A percentile compares a stretch with the other conserved stretches of the same genome.
Evolutionary conservation across 2,113 vertebrate species (phyloP).

Genomic region (Acrocephalus arundinaceus): DNA sequence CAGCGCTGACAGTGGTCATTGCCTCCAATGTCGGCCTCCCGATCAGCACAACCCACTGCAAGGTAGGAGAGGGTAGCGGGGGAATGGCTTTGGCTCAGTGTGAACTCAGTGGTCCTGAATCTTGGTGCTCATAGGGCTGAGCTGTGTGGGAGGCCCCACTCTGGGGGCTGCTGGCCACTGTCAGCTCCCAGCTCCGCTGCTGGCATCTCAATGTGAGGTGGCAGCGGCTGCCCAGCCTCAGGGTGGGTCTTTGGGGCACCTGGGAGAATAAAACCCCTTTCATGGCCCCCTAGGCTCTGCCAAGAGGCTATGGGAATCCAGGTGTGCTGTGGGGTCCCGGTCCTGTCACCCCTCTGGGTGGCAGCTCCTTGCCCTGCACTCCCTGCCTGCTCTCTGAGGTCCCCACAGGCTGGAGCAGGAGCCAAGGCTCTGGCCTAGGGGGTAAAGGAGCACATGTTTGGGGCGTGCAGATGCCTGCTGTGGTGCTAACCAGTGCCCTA

Average conservation of each 20-base stretch:
- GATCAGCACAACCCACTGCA: conserved; percentile 97
- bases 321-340: fast-evolving
- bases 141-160: not conserved
- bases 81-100: fast-evolving
- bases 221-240: fast-evolving
- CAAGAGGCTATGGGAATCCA: not conserved
- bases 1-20: conserved; percentile 90
- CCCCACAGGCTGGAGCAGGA: not conserved
- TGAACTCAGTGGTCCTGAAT: fast-evolving
- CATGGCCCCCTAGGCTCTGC: not conserved
- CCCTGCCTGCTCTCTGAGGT: fast-evolving
- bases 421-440: not conserved
- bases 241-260: not conserved
- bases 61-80: conserved; percentile 73
- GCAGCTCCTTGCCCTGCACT: not conserved
- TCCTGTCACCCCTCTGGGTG: too few relatives aligned
- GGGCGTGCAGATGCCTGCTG: not conserved
- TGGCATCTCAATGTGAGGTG: not conserved
- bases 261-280: not conserved
- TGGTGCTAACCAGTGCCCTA: fast-evolving
- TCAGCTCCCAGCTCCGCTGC: fast-evolving
- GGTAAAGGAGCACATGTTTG: not conserved
- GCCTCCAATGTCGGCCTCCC: conserved; percentile 95
- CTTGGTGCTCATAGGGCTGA: fast-evolving
- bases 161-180: not conserved